phyloP scores from a whole-genome alignment of 2,888 invertebrate genomes.

The Platerodrilus igneus region DNA sequence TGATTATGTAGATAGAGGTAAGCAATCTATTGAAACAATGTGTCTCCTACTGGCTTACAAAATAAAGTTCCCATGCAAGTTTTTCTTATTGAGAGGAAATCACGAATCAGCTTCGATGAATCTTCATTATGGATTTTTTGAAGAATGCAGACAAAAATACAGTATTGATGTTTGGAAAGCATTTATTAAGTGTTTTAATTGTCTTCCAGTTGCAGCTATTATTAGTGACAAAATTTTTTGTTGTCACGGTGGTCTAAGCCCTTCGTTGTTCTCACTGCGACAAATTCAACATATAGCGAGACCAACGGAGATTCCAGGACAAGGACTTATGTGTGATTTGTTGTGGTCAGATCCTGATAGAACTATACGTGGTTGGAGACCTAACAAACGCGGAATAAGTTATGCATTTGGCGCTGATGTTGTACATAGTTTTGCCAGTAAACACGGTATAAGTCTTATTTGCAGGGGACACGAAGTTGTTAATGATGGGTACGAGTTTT shows the following conservation, averaged over 20 bases:
- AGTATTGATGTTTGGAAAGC: neutral
- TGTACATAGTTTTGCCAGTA: conserved; percentile 59
- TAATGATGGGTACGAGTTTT: conserved; percentile 30
- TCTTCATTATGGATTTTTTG: neutral
- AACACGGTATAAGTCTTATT: conserved; percentile 61
- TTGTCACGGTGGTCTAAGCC: conserved; percentile 55
- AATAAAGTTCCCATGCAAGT: neutral
- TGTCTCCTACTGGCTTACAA: conserved; percentile 7
- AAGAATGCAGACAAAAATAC: neutral
- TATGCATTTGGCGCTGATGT: conserved; percentile 63
- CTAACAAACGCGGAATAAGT: conserved; percentile 60
- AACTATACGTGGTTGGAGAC: conserved; percentile 57
- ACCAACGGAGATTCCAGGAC: conserved; percentile 55
- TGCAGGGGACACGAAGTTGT: conserved; percentile 61
- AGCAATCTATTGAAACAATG: conserved; percentile 5
- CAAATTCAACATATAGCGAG: conserved; percentile 54
- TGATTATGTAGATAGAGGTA: conserved; percentile 3
- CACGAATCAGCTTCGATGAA: neutral
- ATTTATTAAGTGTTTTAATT: conserved; percentile 47
- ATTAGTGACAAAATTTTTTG: conserved; percentile 63
- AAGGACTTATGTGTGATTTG: conserved; percentile 55
- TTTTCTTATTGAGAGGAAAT: conserved; percentile 5
- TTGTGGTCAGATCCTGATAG: conserved; percentile 57
- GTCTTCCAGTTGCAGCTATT: conserved; percentile 58
- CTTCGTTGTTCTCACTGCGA: conserved; percentile 52